Evolutionary conservation across 2,797 vertebrate species (phyloP).

Genomic region (Sebastes alutus): DNA sequence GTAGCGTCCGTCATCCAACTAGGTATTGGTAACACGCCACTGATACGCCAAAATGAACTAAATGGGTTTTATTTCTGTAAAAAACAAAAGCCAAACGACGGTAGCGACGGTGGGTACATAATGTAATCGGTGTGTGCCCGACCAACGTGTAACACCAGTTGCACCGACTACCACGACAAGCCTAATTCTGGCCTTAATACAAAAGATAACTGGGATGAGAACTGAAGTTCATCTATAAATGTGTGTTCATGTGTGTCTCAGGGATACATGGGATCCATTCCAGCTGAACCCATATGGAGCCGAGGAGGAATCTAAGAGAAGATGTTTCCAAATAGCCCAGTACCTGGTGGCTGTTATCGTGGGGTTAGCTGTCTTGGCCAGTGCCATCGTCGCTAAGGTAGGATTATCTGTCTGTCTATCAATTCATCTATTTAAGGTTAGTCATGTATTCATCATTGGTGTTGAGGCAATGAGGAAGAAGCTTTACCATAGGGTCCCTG

Average conservation of each 20-base stretch:
- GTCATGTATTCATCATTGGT: background rate
- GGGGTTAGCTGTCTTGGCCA: conserved; percentile 76
- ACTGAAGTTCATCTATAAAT: background rate
- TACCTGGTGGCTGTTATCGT: conserved; percentile 78
- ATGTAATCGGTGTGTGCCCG: too few relatives aligned
- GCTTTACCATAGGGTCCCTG: background rate
- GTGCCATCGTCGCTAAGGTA: conserved; percentile 82
- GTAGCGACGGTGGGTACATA: too few relatives aligned
- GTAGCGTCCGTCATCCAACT: too few relatives aligned
- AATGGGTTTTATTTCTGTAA: too few relatives aligned
- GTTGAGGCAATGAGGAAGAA: background rate
- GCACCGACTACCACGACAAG: too few relatives aligned
- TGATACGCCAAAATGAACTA: too few relatives aligned
- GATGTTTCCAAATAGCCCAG: conserved; percentile 76
- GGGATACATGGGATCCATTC: conserved; percentile 87
- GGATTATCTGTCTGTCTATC: background rate
- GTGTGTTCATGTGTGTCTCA: conserved; percentile 44
- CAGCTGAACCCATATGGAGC: conserved; percentile 82
- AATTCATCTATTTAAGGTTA: background rate
- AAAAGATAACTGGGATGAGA: background rate
- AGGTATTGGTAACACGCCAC: too few relatives aligned
- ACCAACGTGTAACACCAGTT: too few relatives aligned
- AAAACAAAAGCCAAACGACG: too few relatives aligned
- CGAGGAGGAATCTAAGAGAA: conserved; percentile 80
- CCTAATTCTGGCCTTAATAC: background rate